Conservation (phyloP, 2,113 vertebrate genomes). For the Hylia prasina region DNA sequence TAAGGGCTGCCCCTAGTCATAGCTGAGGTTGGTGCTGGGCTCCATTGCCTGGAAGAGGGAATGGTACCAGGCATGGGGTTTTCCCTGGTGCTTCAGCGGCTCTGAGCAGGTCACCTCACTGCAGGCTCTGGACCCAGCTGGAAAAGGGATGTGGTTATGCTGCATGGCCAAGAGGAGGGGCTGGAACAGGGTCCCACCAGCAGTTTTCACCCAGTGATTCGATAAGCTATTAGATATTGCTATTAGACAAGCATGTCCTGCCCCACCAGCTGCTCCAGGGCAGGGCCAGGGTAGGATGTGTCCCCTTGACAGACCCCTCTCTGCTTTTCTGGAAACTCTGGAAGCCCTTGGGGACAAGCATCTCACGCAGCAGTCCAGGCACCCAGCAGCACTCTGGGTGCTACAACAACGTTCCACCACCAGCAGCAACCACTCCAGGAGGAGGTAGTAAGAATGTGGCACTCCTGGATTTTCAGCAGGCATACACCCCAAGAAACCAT, state of each 20-base stretch:
- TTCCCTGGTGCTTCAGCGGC: rapidly evolving
- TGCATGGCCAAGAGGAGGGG: neutral
- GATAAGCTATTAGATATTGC: neutral
- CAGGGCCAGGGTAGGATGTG: neutral
- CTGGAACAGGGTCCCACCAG: neutral
- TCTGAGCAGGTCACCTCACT: neutral
- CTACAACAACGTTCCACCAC: rapidly evolving
- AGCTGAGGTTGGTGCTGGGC: neutral
- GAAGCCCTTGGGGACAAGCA: neutral
- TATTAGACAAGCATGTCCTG: neutral
- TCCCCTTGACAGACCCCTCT: neutral
- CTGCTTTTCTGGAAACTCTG: neutral
- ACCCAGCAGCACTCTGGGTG: neutral
- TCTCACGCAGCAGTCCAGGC: neutral
- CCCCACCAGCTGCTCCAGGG: neutral
- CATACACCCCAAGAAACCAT: neutral
- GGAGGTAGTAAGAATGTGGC: rapidly evolving
- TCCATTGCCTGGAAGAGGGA: neutral
- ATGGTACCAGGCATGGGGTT: too few species aligned
- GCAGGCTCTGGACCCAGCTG: neutral
- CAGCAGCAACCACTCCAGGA: neutral
- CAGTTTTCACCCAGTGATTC: neutral
- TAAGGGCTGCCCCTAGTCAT: neutral
- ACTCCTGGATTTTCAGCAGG: neutral
- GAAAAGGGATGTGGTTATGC: neutral